Conservation (phyloP, 1,140 invertebrate genomes). For the Trachymyrmex septentrionalis region DNA sequence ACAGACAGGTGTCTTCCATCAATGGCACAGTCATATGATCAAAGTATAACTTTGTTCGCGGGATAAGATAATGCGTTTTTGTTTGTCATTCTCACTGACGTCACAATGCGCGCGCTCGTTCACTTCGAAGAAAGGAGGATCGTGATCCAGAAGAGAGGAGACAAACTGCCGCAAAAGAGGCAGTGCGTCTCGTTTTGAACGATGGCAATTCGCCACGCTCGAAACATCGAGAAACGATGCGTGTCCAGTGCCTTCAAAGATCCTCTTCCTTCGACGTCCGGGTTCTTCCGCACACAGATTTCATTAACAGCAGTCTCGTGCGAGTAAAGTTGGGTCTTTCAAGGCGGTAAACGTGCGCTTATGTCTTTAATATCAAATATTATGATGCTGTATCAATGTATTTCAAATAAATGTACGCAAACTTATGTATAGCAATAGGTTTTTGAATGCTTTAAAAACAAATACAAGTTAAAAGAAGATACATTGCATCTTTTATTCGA, state of each 20-base stretch:
- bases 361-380: constrained; percentile 6
- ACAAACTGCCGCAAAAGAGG: constrained; percentile 24
- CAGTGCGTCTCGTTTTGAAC: constrained; percentile 65
- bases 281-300: constrained; percentile 26
- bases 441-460: neutral
- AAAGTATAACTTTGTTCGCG: constrained; percentile 51
- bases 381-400: neutral
- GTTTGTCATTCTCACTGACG: constrained; percentile 44
- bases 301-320: constrained; percentile 4
- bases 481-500: neutral
- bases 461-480: constrained; percentile 37
- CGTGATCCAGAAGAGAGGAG: constrained; percentile 27
- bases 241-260: constrained; percentile 78
- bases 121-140: constrained; percentile 14
- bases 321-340: neutral
- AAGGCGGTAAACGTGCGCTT: neutral
- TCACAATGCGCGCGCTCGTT: constrained; percentile 51
- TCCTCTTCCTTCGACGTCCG: constrained; percentile 42
- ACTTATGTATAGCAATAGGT: neutral
- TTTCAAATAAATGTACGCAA: neutral
- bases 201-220: constrained; percentile 77
- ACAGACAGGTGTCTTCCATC: constrained; percentile 70
- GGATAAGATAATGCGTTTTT: constrained; percentile 57
- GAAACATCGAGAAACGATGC: constrained; percentile 78
- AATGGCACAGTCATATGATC: constrained; percentile 40